Conservation (phyloP, 2,113 vertebrate species). For the Lepidothrix coronata region DNA sequence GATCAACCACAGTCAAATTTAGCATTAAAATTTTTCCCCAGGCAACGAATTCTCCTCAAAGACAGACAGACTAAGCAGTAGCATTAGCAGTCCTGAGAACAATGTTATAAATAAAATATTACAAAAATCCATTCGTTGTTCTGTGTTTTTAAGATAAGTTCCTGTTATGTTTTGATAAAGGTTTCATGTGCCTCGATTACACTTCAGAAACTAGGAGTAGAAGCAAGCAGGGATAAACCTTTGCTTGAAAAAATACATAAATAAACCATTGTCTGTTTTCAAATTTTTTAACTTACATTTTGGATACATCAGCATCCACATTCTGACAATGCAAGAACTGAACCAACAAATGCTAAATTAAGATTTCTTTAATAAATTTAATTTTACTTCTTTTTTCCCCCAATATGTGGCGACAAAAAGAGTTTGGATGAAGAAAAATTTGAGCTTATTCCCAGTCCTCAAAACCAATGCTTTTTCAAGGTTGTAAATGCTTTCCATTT, state of each 20-base stretch:
- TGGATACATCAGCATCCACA: neutral
- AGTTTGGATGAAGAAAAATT: neutral
- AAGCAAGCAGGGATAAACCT: neutral
- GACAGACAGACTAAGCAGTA: neutral
- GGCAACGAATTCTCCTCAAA: conserved; percentile 17
- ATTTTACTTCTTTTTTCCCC: neutral
- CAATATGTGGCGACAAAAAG: neutral
- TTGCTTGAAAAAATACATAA: neutral
- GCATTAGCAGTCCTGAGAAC: neutral
- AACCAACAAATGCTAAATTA: neutral
- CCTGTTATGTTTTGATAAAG: neutral
- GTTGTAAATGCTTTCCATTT: neutral
- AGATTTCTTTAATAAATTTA: neutral
- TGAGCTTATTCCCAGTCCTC: neutral
- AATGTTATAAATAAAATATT: conserved; percentile 4
- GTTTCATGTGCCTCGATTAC: neutral
- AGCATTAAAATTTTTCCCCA: neutral
- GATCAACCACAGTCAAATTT: neutral
- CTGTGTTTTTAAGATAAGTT: neutral
- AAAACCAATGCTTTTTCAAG: neutral
- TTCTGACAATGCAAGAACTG: neutral
- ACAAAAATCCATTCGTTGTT: neutral
- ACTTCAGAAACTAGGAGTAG: neutral
- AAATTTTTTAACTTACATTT: neutral
- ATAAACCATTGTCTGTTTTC: neutral